Conservation (phyloP, 2,797 vertebrate species). For the Apogon hyalosoma region DNA sequence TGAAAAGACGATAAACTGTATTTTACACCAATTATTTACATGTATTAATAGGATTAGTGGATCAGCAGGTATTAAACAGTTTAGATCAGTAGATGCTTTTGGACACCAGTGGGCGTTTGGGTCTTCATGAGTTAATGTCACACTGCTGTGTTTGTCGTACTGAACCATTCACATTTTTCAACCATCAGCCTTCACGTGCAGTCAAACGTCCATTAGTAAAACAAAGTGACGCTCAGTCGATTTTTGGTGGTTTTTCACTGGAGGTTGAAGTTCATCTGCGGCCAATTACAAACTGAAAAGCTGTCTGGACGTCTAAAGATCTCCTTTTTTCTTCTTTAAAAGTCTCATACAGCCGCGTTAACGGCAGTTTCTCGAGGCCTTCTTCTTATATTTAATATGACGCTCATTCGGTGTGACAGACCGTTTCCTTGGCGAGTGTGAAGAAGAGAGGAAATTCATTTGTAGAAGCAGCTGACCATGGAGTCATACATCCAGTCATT, state of each 20-base stretch:
- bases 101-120: no score
- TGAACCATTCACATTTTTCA: background rate
- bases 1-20: no score
- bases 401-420: constrained; percentile 22
- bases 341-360: background rate
- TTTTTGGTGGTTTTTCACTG: background rate
- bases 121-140: background rate
- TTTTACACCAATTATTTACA: no score
- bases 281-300: constrained; percentile 12
- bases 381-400: constrained; percentile 30
- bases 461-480: constrained; percentile 29
- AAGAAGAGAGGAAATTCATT: constrained; percentile 29
- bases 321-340: background rate
- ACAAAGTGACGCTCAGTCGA: background rate
- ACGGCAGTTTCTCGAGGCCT: background rate
- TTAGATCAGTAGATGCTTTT: no score
- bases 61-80: no score
- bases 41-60: no score
- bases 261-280: background rate
- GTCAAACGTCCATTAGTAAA: constrained; percentile 7
- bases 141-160: background rate
- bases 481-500: constrained; percentile 22
- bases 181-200: background rate
- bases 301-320: constrained; percentile 11
- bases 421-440: constrained; percentile 8